Evolutionary conservation across 2,113 vertebrate genomes (phyloP), one percentile per base, ranked within the genome.

Genomic region (Numida meleagris): DNA sequence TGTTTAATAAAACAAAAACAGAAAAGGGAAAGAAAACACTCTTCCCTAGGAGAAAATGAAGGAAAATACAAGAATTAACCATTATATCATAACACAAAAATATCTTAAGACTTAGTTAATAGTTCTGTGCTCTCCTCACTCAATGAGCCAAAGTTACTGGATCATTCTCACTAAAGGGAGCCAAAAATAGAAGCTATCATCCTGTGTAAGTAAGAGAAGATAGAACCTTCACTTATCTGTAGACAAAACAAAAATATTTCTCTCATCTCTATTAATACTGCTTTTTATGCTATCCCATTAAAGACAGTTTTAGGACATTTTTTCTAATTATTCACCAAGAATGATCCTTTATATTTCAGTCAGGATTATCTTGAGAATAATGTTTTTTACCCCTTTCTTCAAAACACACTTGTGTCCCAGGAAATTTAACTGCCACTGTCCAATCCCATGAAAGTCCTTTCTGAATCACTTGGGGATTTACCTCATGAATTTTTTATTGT

Each of bases 401-500:
- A 89, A 89, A 95, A 95, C 53, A 71, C 50, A 91, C 38, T 95
- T 91, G 70, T 76, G 66, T 80, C 82, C 87, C 83, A 88, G 88
- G 92, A 96, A 95, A 97, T 96, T 91, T 95, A 89, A 95, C 89
- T 86, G 76, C 88, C 48, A 91, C 66, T 65, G 24, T 68, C 83
- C 96, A 97, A 95, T 96, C 85, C 93, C 73, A 80, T 94, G 88
- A 80, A 96, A 93, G 89, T 62, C 90, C 88, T 94, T 88, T 94
- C 92, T 85, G 77, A 95, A 86, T 91, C 89, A 72, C 76, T 94
- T 72, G 61, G 78, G 93, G 82, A 94, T 65, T 86, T 87, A 84
- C 77, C 85, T 89, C 65, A 96, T 94, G 91, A 96, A 93, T 96
- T 94, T 96, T 95, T 91, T 86, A 96, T 94, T 94, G 83, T 90